phyloP scores from a whole-genome alignment of 2,888 invertebrate genomes.

The Flexamia atlantica region DNA sequence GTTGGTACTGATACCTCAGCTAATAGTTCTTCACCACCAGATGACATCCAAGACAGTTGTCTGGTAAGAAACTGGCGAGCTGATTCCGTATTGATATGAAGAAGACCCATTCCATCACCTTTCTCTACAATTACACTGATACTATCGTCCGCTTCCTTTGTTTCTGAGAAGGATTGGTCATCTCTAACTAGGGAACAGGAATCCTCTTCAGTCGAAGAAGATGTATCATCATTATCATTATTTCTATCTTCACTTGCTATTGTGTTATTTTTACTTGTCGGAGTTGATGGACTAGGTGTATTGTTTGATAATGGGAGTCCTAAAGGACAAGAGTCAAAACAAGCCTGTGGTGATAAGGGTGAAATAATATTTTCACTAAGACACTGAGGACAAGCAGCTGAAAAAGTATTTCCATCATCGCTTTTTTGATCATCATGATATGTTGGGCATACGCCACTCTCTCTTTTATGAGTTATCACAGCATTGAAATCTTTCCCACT shows the following conservation, averaged over 20 bases:
- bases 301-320: slow-evolving; percentile 80
- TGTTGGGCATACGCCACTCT: slow-evolving; percentile 78
- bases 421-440: slow-evolving; percentile 72
- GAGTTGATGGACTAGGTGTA: slow-evolving; percentile 78
- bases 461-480: slow-evolving; percentile 80
- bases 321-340: slow-evolving; percentile 81
- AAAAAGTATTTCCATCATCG: slow-evolving; percentile 75
- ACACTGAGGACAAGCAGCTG: slow-evolving; percentile 82
- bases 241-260: slow-evolving; percentile 77
- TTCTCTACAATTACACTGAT: slow-evolving; percentile 74
- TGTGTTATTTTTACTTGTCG: slow-evolving; percentile 76
- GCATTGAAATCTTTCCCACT: slow-evolving; percentile 89
- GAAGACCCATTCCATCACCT: slow-evolving; percentile 79
- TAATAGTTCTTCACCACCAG: slow-evolving; percentile 82
- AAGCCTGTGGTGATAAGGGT: slow-evolving; percentile 79
- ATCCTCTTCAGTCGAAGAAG: slow-evolving; percentile 75
- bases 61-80: slow-evolving; percentile 86
- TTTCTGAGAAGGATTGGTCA: slow-evolving; percentile 67
- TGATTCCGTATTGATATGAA: slow-evolving; percentile 88
- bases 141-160: slow-evolving; percentile 74
- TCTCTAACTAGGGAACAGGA: slow-evolving; percentile 63
- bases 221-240: slow-evolving; percentile 79
- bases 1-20: slow-evolving; percentile 83
- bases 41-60: slow-evolving; percentile 85
- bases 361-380: slow-evolving; percentile 78